phyloP scores from a whole-genome alignment of 2,797 vertebrate genomes.

The Diplodus puntazzo region DNA sequence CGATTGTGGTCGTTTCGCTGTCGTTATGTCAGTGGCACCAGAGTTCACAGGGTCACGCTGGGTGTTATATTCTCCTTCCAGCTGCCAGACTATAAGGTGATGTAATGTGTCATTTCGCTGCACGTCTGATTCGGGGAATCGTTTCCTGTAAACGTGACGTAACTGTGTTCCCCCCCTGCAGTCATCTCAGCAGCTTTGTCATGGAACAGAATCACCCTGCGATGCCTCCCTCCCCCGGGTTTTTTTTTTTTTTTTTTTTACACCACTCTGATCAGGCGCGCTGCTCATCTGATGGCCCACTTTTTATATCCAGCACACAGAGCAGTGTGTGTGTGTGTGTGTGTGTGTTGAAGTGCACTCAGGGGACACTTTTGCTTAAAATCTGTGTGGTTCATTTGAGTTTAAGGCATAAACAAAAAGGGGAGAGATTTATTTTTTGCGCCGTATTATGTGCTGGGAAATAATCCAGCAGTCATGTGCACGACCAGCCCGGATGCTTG shows the following conservation, averaged over 20 bases:
- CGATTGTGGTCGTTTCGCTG: neutral
- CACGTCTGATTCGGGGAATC: slow-evolving; percentile 46
- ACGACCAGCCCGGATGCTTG: no score
- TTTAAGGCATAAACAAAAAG: slow-evolving; percentile 31
- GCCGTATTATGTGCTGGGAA: neutral
- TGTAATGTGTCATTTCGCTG: slow-evolving; percentile 32
- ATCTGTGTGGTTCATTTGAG: slow-evolving; percentile 19
- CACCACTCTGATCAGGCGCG: slow-evolving; percentile 39
- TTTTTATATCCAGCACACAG: slow-evolving; percentile 33
- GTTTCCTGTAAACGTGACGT: slow-evolving; percentile 45
- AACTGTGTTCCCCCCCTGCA: slow-evolving; percentile 48
- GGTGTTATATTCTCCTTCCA: neutral
- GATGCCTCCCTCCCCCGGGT: slow-evolving; percentile 5
- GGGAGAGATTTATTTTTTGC: neutral
- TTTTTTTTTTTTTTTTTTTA: slow-evolving; percentile 4
- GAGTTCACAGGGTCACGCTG: slow-evolving; percentile 22
- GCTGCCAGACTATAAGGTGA: slow-evolving; percentile 37
- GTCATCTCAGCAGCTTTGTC: slow-evolving; percentile 47
- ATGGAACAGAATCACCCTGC: slow-evolving; percentile 40
- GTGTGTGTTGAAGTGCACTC: slow-evolving; percentile 3
- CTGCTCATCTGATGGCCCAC: slow-evolving; percentile 41
- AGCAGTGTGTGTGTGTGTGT: neutral
- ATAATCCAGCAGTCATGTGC: slow-evolving; percentile 25
- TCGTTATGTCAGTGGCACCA: slow-evolving; percentile 22
- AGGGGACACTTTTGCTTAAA: slow-evolving; percentile 19